phyloP scores from a whole-genome alignment of 1,140 invertebrate genomes.

The Pseudomyrmex gracilis region DNA sequence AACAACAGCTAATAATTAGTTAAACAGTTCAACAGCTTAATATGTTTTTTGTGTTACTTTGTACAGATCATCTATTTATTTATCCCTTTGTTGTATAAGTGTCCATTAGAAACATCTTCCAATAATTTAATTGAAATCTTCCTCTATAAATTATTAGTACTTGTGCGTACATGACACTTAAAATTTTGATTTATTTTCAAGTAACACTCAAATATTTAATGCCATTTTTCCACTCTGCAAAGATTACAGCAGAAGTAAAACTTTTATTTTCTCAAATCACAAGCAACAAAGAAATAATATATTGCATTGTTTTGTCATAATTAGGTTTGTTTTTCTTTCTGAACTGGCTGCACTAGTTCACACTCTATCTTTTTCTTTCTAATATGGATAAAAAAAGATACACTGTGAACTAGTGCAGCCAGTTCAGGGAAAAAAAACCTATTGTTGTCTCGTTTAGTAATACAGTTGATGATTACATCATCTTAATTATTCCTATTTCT shows the following conservation, averaged over 20 bases:
- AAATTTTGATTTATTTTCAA: constrained; percentile 4
- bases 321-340: no score
- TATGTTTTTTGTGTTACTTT: neutral
- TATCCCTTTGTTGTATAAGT: constrained; percentile 45
- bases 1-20: constrained; percentile 25
- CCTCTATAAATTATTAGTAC: constrained; percentile 67
- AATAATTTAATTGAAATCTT: constrained; percentile 80
- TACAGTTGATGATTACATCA: neutral
- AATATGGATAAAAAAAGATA: no score
- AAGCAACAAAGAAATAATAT: neutral
- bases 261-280: neutral
- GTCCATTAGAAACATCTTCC: constrained; percentile 68
- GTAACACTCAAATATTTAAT: neutral
- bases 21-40: neutral
- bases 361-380: no score
- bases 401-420: no score
- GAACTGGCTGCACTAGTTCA: no score
- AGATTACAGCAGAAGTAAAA: neutral
- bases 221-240: constrained; percentile 44
- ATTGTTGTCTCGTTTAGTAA: constrained; percentile 26
- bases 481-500: neutral
- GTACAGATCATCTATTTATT: neutral
- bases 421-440: no score
- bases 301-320: neutral
- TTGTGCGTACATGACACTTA: constrained; percentile 59